Percentiles rank a stretch among this genome's conserved stretches.
Evolutionary conservation across 2,888 invertebrate genomes (phyloP).

Genomic region (Acanthacorydalis orientalis): DNA sequence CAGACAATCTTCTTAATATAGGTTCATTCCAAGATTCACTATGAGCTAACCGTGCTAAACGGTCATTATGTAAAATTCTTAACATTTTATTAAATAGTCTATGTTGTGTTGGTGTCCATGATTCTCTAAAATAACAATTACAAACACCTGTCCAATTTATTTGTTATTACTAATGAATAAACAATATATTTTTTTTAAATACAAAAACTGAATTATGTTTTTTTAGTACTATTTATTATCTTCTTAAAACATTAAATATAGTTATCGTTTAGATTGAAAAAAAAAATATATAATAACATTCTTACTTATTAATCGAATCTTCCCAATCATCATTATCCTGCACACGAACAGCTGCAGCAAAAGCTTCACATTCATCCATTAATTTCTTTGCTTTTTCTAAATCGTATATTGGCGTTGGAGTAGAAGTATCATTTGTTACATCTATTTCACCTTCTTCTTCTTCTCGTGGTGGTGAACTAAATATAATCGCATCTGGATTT

Average conservation of each 20-base stretch:
- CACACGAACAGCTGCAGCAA: constrained; percentile 39
- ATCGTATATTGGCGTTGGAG: constrained; percentile 36
- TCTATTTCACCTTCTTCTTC: constrained; percentile 26
- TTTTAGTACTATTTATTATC: not conserved
- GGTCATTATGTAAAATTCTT: constrained; percentile 47
- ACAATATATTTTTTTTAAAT: not conserved
- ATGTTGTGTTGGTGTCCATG: constrained; percentile 48
- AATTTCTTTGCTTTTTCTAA: constrained; percentile 35
- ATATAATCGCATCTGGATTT: not conserved
- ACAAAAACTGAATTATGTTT: not conserved
- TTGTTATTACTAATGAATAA: not conserved
- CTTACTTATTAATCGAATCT: constrained; percentile 43
- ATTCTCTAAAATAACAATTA: constrained; percentile 22
- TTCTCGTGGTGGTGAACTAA: not conserved
- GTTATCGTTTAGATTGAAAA: not conserved
- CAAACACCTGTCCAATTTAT: not conserved
- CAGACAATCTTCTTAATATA: constrained; percentile 44
- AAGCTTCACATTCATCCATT: constrained; percentile 57
- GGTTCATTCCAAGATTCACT: constrained; percentile 43
- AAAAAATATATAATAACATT: not conserved
- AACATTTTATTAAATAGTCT: constrained; percentile 47
- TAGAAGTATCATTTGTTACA: constrained; percentile 25
- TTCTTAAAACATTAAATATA: not conserved
- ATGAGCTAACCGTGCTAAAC: constrained; percentile 44
- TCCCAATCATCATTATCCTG: constrained; percentile 51